Base-by-base conservation (phyloP, 1,140 invertebrate genomes). In the Thalassaphorura encarpata region DNA sequence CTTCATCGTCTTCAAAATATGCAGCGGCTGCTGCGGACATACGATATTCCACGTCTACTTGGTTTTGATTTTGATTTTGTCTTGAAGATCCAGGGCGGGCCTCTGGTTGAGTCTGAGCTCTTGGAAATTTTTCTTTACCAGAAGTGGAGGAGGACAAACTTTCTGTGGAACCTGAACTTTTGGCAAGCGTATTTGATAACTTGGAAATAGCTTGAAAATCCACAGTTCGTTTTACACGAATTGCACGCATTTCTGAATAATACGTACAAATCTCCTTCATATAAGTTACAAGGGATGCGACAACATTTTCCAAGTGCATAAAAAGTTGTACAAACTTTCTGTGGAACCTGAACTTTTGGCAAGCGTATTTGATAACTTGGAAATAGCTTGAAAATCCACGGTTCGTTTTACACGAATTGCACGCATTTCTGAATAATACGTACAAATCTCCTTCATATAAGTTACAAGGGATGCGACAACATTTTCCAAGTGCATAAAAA, bases 341-440 rank as follows among this genome's bases (percentile, higher is more conserved):
- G 23, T 29, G 5, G n/a, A 27, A 51, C 23, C 16, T 39, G n/a
- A 29, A 27, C n/a, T n/a, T n/a, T n/a, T n/a, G n/a, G n/a, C n/a
- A n/a, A n/a, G n/a, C n/a, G n/a, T n/a, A n/a, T n/a, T n/a, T n/a
- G 33, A 36, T 41, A 92, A 67, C 66, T 81, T 83, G 0, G 83
- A 77, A 62, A 94, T 76, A 71, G 84, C 86, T 67, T 87, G 81
- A 54, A 82, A 80, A 67, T 94, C 89, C 23, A 92, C 71, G 3
- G 83, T 81, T 68, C 85, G 75, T 69, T 93, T 91, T 0, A 91
- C 82, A 57, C 89, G 71, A 36, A 93, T 80, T 1, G 87, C 86
- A 72, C 85, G 89, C 60, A 91, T 83, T 72, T 93, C 86, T 36
- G 84, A 82, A 70, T 91, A 91, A 49, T 92, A 83, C 70, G 89